Evolutionary conservation across 2,113 vertebrate genomes (phyloP), one percentile per base, ranked within the genome.

Genomic region (Toxotes jaculatrix): DNA sequence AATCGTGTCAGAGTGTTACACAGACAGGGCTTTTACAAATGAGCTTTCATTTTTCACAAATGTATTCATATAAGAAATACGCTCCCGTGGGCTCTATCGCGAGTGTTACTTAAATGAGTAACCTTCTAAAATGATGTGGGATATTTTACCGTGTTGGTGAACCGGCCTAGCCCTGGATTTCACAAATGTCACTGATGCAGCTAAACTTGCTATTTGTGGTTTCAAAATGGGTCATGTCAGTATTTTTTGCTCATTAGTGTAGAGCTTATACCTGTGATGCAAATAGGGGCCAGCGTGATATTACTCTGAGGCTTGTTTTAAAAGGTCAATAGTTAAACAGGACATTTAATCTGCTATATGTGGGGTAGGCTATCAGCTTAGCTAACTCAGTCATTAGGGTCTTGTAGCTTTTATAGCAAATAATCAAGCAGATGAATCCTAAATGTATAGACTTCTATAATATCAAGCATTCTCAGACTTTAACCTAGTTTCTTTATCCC

Each of bases 271-370:
- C 67, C 71, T 68, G 53, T 82, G 66, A 73, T 76, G 70, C 71
- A 80, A 83, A 80, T 77, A 65, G 77, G 80, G 57, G 76, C 38
- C 76, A 80, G 47, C 42, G 16, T 83, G 72, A 59, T 45, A 61
- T 59, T 74, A 77, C 67, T 80, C 21, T 60, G 21, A 86, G 74
- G 80, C 75, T 45, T 56, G 34, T 66, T 87, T 83, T 61, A 59
- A 85, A 86, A 89, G 79, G 83, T 87, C 85, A 87, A 40, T 6
- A 23, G 59, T n/a, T 38, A 68, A 72, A 80, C 19, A 45, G n/a
- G 38, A 38, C 34, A 78, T 13, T 42, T 74, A 31, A 63, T 49
- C 45, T 56, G 43, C 17, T 47, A 1, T 4, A 36, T 69, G 53
- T 36, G 64, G 59, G 62, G 45, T 3, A 55, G 2, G 59, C 34